Evolutionary conservation across 2,113 vertebrate genomes (phyloP).

Genomic region (Corvus cornix): DNA sequence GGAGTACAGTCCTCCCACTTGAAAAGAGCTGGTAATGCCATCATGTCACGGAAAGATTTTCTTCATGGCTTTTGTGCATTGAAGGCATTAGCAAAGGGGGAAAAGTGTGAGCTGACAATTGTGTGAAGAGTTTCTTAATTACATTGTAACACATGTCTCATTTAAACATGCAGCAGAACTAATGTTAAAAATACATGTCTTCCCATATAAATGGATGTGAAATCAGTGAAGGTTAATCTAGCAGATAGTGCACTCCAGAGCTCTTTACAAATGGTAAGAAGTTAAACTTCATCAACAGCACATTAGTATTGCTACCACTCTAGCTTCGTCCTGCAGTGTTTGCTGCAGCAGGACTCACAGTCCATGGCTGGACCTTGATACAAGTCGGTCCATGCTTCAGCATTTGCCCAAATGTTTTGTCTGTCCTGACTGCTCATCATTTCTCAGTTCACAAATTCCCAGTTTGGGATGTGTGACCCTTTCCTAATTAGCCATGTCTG

Average conservation of each 20-base stretch:
- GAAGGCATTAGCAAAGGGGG: constrained; percentile 49
- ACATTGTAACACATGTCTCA: constrained; percentile 30
- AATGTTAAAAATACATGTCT: constrained; percentile 7
- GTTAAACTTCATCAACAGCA: not conserved
- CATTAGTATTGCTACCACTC: not conserved
- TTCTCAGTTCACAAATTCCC: not conserved
- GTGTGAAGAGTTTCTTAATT: constrained; percentile 46
- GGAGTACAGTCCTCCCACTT: constrained; percentile 75
- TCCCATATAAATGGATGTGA: not conserved
- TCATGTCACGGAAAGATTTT: constrained; percentile 73
- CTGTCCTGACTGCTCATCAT: not conserved
- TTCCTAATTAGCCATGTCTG: not conserved
- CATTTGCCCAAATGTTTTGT: not conserved
- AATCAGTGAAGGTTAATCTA: not conserved
- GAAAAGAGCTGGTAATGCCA: constrained; percentile 79
- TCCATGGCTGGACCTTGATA: not conserved
- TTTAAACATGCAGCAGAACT: constrained; percentile 30
- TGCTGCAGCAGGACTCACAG: not conserved
- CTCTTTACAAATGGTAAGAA: not conserved
- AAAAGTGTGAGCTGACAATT: constrained; percentile 31
- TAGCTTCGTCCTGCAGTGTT: not conserved
- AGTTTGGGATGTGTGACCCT: not conserved
- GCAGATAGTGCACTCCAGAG: not conserved
- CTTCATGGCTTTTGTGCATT: constrained; percentile 54
- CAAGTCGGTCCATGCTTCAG: not conserved